phyloP scores from a whole-genome alignment of 2,888 invertebrate genomes.

The Lasioglossum lativentre region DNA sequence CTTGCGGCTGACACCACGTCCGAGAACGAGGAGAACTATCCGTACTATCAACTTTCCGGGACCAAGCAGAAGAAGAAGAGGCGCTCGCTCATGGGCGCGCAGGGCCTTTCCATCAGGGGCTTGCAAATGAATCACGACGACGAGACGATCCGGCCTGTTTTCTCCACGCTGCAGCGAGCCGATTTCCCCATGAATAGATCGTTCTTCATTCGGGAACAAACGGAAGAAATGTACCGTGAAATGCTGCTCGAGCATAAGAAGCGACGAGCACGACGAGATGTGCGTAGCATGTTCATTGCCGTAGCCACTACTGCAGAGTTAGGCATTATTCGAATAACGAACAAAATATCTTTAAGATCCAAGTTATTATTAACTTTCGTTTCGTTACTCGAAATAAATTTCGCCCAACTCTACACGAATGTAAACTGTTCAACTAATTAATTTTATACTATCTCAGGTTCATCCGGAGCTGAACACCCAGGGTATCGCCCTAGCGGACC shows the following conservation, averaged over 20 bases:
- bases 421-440: background rate
- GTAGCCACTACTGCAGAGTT: background rate
- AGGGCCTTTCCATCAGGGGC: conserved; percentile 75
- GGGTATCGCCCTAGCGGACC: conserved; percentile 91
- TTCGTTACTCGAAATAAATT: background rate
- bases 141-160: conserved; percentile 81
- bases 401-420: background rate
- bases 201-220: conserved; percentile 85
- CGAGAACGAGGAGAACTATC: conserved; percentile 82
- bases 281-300: conserved; percentile 81
- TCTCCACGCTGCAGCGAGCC: conserved; percentile 81
- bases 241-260: conserved; percentile 90
- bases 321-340: background rate
- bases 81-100: conserved; percentile 69
- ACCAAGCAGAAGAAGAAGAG: conserved; percentile 78
- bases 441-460: conserved; percentile 84
- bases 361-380: too few relatives aligned
- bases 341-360: too few relatives aligned
- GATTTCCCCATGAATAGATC: conserved; percentile 80
- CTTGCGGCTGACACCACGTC: conserved; percentile 79
- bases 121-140: conserved; percentile 78
- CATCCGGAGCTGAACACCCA: conserved; percentile 92
- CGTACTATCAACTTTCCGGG: conserved; percentile 73
- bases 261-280: conserved; percentile 89
- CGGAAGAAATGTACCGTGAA: conserved; percentile 89